A percentile compares a stretch with the other conserved stretches of the same genome.
Conservation (phyloP, 2,113 vertebrate species). For the Xiphorhynchus elegans region DNA sequence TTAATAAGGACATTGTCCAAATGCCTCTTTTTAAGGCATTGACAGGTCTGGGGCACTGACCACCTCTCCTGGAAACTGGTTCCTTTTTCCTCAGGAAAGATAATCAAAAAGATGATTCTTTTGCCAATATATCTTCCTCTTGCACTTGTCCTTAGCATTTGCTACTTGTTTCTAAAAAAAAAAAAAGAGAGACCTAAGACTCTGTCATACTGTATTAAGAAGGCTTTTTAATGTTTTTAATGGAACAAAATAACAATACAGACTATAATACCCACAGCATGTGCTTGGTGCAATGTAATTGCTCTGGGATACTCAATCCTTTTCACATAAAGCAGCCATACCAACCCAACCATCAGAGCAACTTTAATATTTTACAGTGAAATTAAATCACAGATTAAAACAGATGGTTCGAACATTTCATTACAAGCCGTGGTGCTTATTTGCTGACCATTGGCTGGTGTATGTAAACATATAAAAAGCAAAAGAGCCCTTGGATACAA, state of each 20-base stretch:
- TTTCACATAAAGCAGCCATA: neutral
- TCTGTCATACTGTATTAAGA: neutral
- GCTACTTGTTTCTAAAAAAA: neutral
- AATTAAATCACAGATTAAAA: constrained; percentile 62
- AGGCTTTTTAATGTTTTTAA: constrained; percentile 9
- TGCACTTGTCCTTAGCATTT: neutral
- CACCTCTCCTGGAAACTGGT: neutral
- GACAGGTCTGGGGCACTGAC: neutral
- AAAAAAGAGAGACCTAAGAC: constrained; percentile 7
- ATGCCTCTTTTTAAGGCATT: neutral
- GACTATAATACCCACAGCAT: constrained; percentile 18
- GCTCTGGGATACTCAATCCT: constrained; percentile 45
- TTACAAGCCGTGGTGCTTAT: constrained; percentile 10
- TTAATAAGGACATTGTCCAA: neutral
- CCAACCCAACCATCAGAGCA: constrained; percentile 24
- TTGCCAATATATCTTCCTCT: neutral
- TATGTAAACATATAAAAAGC: constrained; percentile 65
- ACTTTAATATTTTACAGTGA: constrained; percentile 55
- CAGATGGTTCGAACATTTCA: constrained; percentile 58
- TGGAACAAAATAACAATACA: constrained; percentile 21
- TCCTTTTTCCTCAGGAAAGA: neutral
- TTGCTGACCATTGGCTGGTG: constrained; percentile 64
- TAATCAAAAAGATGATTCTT: neutral
- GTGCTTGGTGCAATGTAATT: constrained; percentile 37
- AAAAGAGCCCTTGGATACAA: constrained; percentile 56